phyloP scores from a whole-genome alignment of 2,113 vertebrate species.

The Xenotilapia leptura region DNA sequence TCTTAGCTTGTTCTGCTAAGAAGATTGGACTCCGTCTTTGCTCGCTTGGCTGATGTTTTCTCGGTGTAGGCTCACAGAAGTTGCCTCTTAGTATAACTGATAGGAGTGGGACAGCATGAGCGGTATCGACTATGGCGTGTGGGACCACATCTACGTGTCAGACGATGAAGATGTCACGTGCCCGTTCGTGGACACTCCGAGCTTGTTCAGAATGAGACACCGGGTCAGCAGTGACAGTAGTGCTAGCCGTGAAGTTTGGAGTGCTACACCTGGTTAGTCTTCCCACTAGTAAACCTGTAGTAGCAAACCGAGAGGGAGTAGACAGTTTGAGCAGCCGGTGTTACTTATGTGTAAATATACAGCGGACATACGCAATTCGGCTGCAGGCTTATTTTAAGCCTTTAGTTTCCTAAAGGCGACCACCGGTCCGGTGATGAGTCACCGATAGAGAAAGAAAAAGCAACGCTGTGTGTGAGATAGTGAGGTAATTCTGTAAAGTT shows the following conservation, averaged over 20 bases:
- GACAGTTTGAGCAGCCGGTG: not conserved
- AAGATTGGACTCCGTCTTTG: not conserved
- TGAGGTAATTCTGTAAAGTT: not conserved
- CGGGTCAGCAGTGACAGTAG: slow-evolving; percentile 70
- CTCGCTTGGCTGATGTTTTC: not conserved
- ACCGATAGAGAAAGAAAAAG: not conserved
- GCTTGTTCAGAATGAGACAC: slow-evolving; percentile 87
- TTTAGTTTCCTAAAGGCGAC: not conserved
- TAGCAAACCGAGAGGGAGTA: not conserved
- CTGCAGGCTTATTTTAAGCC: not conserved
- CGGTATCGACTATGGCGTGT: slow-evolving; percentile 76
- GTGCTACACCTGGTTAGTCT: slow-evolving; percentile 11
- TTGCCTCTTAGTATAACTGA: not conserved
- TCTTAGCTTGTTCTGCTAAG: not conserved
- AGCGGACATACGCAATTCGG: not conserved
- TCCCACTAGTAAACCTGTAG: not conserved
- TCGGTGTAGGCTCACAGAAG: not conserved
- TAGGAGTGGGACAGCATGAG: slow-evolving; percentile 1
- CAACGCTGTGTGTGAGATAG: not conserved
- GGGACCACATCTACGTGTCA: slow-evolving; percentile 91
- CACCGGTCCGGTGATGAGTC: no score
- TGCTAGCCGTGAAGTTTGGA: slow-evolving; percentile 29
- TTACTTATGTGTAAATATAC: not conserved
- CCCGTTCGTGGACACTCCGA: slow-evolving; percentile 87
- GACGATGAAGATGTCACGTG: slow-evolving; percentile 87